Evolutionary conservation across 2,797 vertebrate genomes (phyloP).

Genomic region (Eospalax fontanierii): DNA sequence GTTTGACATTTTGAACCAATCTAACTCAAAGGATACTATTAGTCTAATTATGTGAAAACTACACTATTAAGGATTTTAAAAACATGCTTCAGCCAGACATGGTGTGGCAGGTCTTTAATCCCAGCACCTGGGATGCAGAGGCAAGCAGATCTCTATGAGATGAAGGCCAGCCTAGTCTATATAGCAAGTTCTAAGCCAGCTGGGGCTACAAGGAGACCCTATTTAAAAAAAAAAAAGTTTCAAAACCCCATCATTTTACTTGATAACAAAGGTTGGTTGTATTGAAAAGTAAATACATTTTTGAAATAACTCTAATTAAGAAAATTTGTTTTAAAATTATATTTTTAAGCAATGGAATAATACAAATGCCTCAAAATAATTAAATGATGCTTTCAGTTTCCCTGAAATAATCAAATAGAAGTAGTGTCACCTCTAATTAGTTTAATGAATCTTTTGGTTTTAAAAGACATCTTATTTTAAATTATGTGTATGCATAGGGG

Average conservation of each 20-base stretch:
- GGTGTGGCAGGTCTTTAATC: too few relatives aligned
- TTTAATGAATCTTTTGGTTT: background rate
- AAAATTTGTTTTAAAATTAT: slow-evolving; percentile 51
- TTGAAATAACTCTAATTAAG: background rate
- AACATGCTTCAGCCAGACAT: too few relatives aligned
- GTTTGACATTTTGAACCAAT: background rate
- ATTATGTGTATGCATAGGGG: background rate
- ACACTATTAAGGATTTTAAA: background rate
- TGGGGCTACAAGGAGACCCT: too few relatives aligned
- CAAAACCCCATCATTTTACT: background rate
- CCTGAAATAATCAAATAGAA: background rate
- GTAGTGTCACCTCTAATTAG: background rate
- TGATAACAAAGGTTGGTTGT: background rate
- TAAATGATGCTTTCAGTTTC: background rate
- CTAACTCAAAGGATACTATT: slow-evolving; percentile 17
- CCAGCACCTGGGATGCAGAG: too few relatives aligned
- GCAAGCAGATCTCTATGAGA: too few relatives aligned
- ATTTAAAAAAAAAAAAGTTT: background rate
- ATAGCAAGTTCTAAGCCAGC: too few relatives aligned
- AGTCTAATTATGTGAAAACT: background rate
- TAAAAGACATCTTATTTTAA: background rate
- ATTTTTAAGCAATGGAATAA: slow-evolving; percentile 24
- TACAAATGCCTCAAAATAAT: background rate
- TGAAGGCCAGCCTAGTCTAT: too few relatives aligned
- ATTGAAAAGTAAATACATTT: background rate